phyloP scores from a whole-genome alignment of 2,113 vertebrate genomes.

The Cepphus grylle region DNA sequence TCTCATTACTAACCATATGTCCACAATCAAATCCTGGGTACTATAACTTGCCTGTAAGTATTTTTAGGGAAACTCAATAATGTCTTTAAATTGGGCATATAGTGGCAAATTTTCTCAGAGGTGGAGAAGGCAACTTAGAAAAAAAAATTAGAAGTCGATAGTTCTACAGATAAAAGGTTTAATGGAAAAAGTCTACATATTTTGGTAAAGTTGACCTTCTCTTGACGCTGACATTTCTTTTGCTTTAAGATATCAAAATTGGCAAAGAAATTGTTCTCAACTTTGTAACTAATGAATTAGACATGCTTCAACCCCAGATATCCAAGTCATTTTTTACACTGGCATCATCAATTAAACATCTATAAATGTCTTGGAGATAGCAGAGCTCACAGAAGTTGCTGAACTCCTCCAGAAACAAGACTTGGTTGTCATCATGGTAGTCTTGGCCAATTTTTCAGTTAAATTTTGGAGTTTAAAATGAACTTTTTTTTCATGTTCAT shows the following conservation, averaged over 20 bases:
- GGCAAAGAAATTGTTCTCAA: not conserved
- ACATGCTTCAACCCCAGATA: not conserved
- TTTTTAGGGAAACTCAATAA: slow-evolving; percentile 23
- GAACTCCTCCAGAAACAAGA: not conserved
- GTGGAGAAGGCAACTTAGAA: not conserved
- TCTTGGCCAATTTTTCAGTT: not conserved
- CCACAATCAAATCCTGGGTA: not conserved
- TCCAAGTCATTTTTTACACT: not conserved
- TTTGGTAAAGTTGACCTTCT: not conserved
- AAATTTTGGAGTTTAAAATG: not conserved
- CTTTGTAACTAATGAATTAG: not conserved
- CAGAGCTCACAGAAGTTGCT: not conserved
- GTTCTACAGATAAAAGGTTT: not conserved
- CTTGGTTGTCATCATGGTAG: not conserved
- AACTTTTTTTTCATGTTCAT: too few relatives aligned
- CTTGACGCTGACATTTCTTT: not conserved
- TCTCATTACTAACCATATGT: not conserved
- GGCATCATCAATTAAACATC: not conserved
- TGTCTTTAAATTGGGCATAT: not conserved
- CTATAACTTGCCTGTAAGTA: not conserved
- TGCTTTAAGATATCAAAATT: not conserved
- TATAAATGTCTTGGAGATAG: not conserved
- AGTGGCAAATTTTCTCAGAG: not conserved
- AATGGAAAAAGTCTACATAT: not conserved
- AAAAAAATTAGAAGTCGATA: not conserved